These are phyloP conservation scores for Oegoconia quadripuncta DNA, from an alignment of 2,888 invertebrate genomes.

Conservation along the genomic window DNA sequence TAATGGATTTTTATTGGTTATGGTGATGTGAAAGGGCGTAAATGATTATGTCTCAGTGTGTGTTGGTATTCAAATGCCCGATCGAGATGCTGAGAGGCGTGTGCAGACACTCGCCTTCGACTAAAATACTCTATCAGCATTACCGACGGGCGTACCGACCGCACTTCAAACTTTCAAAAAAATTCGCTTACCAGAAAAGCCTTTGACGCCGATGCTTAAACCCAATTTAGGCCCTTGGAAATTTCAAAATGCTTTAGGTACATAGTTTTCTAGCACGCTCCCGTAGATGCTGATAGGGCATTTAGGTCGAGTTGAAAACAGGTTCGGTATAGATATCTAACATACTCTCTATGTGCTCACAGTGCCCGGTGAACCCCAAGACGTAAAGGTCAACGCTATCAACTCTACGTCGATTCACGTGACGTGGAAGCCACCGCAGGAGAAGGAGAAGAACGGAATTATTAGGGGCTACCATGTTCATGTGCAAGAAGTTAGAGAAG, in stretches of 20 bases:
- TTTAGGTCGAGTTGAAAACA: slow-evolving; percentile 54
- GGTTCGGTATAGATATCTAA: slow-evolving; percentile 44
- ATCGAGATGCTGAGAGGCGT: slow-evolving; percentile 76
- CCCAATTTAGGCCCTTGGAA: slow-evolving; percentile 53
- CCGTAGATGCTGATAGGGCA: slow-evolving; percentile 79
- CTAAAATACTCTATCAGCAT: slow-evolving; percentile 75
- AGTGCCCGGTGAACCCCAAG: slow-evolving; percentile 99
- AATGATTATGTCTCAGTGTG: slow-evolving; percentile 73
- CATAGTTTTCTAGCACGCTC: slow-evolving; percentile 66
- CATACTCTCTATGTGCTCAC: slow-evolving; percentile 58
- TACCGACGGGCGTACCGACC: slow-evolving; percentile 66
- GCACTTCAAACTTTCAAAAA: slow-evolving; percentile 41
- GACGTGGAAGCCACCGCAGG: slow-evolving; percentile 95
- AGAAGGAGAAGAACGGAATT: slow-evolving; percentile 95
- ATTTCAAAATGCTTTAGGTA: slow-evolving; percentile 55
- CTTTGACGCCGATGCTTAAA: slow-evolving; percentile 49
- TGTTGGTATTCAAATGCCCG: slow-evolving; percentile 88
- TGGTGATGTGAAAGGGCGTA: slow-evolving; percentile 75
- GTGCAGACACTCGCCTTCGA: slow-evolving; percentile 53
- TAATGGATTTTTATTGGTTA: slow-evolving; percentile 76
- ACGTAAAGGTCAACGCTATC: slow-evolving; percentile 91
- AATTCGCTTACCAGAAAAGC: slow-evolving; percentile 41
- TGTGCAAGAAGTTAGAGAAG: slow-evolving; percentile 92
- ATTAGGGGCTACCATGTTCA: slow-evolving; percentile 98
- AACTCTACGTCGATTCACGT: slow-evolving; percentile 98